Evolutionary conservation across 1,140 invertebrate genomes (phyloP), one percentile per base, ranked within the genome.

Genomic region (Pissodes strobi): DNA sequence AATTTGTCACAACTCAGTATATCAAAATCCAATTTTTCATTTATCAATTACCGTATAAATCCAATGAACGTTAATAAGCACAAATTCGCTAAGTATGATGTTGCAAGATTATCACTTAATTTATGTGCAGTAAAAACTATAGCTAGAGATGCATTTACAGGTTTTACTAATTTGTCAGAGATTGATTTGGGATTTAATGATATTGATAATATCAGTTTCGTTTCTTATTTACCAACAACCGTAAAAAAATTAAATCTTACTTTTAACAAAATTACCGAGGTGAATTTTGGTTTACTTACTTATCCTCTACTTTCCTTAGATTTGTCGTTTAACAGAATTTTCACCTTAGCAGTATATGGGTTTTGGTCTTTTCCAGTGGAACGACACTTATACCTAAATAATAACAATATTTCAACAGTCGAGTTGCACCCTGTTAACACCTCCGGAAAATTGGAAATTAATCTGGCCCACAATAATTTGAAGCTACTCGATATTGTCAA

Each of bases 261-360:
- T 1, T 9, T 38, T 22, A 55, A 55, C 17, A 19, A 39, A 3
- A 38, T 55, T 38, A n/a, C 17, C 6, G 21, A 10, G 8, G 34
- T 55, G 6, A 19, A 55, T 39, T 55, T 55, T 55, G 12, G 9
- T 2, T 3, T 21, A 13, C 39, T 55, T 39, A 9, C 9, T 9
- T 5, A 9, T 27, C 9, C 9, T 27, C 25, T 27, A 27, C 4
- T 5, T 27, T 5, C 4, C 25, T 9, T 27, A 9, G 52, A 55
- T 39, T 55, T 55, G 34, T 55, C 52, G 8, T 55, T 55, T 39
- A 55, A 55, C n/a, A n/a, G 18, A 39, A 55, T 55, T 39, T 3
- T 39, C 17, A 5, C 3, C 9, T 27, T 27, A 27, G 25, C 13
- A n/a, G n/a, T n/a, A n/a, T n/a, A n/a, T n/a, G n/a, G n/a, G n/a